These are phyloP conservation scores for Mythimna loreyi DNA, from an alignment of 2,888 invertebrate species.

Conservation along the genomic window DNA sequence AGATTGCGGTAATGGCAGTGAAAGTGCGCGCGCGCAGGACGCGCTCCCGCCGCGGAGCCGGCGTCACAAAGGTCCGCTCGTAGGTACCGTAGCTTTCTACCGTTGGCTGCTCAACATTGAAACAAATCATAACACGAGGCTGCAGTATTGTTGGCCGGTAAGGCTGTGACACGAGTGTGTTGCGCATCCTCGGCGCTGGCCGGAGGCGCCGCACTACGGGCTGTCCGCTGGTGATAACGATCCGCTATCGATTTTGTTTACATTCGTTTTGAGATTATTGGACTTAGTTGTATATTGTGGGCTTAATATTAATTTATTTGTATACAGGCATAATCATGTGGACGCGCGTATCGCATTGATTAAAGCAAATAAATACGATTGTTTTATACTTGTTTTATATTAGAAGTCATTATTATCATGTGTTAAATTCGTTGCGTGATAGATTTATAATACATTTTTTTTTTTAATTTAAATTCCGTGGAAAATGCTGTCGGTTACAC, in stretches of 20 bases:
- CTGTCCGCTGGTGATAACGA: neutral
- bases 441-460: too few species aligned
- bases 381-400: too few species aligned
- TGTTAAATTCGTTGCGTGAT: too few species aligned
- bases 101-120: neutral
- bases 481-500: too few species aligned
- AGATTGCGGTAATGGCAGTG: slow-evolving; percentile 77
- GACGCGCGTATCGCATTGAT: neutral
- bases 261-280: slow-evolving; percentile 12
- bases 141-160: neutral
- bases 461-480: too few species aligned
- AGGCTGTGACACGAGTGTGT: too few species aligned
- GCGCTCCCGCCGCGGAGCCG: slow-evolving; percentile 21
- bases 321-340: slow-evolving; percentile 15
- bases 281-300: neutral
- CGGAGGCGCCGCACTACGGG: neutral
- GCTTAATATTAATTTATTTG: neutral
- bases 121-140: neutral
- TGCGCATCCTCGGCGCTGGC: neutral
- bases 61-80: neutral
- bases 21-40: slow-evolving; percentile 77
- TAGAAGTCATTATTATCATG: too few species aligned
- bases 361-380: neutral
- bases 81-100: slow-evolving; percentile 3
- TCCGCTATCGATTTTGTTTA: slow-evolving; percentile 33